These are phyloP conservation scores for Dendrocincla fuliginosa DNA, from an alignment of 2,797 vertebrate species.

Conservation along the genomic window DNA sequence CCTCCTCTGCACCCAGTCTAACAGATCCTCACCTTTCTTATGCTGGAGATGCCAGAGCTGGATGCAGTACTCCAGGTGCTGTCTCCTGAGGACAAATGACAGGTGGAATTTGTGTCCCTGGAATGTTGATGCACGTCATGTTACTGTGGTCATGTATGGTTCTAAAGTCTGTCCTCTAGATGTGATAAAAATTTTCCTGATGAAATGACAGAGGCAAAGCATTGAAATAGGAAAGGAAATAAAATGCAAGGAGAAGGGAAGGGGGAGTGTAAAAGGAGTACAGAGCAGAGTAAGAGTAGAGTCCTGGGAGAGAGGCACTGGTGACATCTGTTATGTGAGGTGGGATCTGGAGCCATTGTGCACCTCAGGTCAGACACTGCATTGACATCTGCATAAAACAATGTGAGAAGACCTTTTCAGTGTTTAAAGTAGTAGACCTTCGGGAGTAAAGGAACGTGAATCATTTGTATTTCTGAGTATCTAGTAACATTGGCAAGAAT, in stretches of 20 bases:
- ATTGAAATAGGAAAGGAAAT: neutral
- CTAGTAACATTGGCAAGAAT: neutral
- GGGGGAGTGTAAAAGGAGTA: neutral
- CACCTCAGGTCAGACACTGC: neutral
- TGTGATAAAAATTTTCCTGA: neutral
- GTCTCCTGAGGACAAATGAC: accelerated
- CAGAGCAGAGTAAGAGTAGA: neutral
- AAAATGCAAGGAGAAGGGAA: neutral
- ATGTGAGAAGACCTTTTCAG: neutral
- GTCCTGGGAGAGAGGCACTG: neutral
- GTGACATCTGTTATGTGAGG: neutral
- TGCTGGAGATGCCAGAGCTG: neutral
- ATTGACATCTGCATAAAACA: neutral
- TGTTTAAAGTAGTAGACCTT: neutral
- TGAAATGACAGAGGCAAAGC: neutral
- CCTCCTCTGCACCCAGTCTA: neutral
- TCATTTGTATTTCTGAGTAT: neutral
- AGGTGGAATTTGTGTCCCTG: neutral
- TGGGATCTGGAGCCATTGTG: neutral
- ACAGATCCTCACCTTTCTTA: neutral
- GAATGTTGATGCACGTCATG: neutral
- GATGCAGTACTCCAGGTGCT: neutral
- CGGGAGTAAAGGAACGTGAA: neutral
- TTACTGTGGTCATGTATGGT: neutral
- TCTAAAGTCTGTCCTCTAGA: neutral